Evolutionary conservation across 1,140 invertebrate species (phyloP).

Genomic region (Notospermus geniculatus): DNA sequence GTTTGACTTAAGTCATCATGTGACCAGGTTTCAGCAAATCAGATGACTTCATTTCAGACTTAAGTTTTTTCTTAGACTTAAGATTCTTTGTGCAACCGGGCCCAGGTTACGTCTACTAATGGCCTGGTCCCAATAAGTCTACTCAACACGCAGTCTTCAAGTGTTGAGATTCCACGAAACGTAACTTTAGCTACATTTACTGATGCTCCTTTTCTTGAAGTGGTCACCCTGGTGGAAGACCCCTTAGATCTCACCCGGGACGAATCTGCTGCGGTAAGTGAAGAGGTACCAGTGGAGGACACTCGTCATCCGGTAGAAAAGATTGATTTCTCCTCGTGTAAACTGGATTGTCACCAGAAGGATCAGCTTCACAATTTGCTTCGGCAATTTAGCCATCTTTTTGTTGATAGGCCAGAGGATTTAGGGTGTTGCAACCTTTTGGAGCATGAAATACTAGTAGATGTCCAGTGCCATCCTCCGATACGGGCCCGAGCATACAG

Average conservation of each 20-base stretch:
- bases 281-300: not conserved
- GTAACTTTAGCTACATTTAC: too few species aligned
- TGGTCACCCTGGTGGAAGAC: not conserved
- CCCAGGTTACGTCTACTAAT: too few species aligned
- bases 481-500: not conserved
- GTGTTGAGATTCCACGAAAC: too few species aligned
- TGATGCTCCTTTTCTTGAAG: not conserved
- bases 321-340: not conserved
- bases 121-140: too few species aligned
- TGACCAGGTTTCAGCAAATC: too few species aligned
- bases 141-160: too few species aligned
- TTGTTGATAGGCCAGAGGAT: not conserved
- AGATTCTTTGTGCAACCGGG: too few species aligned
- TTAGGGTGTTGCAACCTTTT: not conserved
- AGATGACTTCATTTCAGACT: too few species aligned
- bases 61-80: too few species aligned
- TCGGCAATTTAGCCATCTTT: not conserved
- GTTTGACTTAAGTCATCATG: too few species aligned
- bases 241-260: not conserved
- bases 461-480: constrained; percentile 7
- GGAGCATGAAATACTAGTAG: constrained; percentile 4
- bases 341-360: not conserved
- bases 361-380: not conserved
- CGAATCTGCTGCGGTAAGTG: not conserved
- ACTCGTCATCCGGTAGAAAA: not conserved